phyloP scores from a whole-genome alignment of 1,140 invertebrate genomes.

The Drosophila mauritiana region DNA sequence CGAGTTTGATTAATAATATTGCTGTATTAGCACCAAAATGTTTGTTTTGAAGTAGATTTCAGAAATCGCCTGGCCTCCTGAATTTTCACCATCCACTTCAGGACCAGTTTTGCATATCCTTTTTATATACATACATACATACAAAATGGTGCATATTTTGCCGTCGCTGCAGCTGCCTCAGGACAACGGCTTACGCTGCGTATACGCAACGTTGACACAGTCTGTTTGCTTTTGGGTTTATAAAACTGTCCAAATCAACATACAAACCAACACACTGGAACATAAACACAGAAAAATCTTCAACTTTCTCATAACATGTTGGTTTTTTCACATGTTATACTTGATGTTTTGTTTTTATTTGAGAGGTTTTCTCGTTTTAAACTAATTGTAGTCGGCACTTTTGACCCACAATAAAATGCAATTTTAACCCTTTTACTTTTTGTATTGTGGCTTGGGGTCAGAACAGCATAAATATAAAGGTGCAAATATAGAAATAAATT shows the following conservation, averaged over 20 bases:
- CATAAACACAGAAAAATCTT: constrained; percentile 50
- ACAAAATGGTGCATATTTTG: constrained; percentile 18
- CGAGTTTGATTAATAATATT: background rate
- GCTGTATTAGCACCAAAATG: background rate
- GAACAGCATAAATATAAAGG: background rate
- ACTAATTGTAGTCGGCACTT: constrained; percentile 70
- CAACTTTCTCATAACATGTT: constrained; percentile 58
- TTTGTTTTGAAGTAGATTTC: constrained; percentile 3
- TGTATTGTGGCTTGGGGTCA: background rate
- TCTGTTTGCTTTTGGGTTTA: constrained; percentile 46
- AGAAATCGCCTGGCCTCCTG: too few species aligned
- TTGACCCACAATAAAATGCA: constrained; percentile 53
- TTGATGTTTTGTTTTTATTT: constrained; percentile 11
- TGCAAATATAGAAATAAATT: constrained; percentile 19
- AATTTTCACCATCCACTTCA: background rate
- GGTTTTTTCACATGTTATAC: constrained; percentile 60
- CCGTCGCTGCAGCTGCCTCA: constrained; percentile 5
- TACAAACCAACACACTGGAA: constrained; percentile 20
- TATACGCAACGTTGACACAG: constrained; percentile 53
- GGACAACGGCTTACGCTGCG: constrained; percentile 31
- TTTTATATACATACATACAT: background rate
- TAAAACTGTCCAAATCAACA: constrained; percentile 58
- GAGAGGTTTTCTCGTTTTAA: constrained; percentile 50
- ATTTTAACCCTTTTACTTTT: constrained; percentile 32
- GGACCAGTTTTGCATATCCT: background rate